These are phyloP conservation scores for Protophormia terraenovae DNA, from an alignment of 2,888 invertebrate genomes.

Conservation along the genomic window DNA sequence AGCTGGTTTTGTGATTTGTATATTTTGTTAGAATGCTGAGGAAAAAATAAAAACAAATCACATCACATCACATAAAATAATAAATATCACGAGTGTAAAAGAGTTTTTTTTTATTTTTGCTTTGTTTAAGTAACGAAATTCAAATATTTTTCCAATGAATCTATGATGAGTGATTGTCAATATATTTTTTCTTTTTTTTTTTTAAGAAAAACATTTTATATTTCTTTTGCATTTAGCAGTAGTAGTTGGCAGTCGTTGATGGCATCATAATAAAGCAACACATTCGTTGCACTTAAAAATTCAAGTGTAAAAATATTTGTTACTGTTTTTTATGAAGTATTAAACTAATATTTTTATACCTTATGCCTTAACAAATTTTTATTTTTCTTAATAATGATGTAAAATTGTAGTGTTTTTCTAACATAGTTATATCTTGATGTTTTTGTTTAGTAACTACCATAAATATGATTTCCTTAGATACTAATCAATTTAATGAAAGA, in stretches of 20 bases:
- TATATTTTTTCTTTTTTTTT: constrained; percentile 13
- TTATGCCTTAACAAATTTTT: constrained; percentile 12
- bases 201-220: background rate
- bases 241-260: background rate
- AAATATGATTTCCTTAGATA: background rate
- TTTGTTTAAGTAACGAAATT: constrained; percentile 47
- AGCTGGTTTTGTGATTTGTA: constrained; percentile 10
- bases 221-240: constrained; percentile 26
- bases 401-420: background rate
- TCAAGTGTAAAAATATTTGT: constrained; percentile 10
- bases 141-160: constrained; percentile 51
- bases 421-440: background rate
- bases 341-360: background rate
- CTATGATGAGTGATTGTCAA: constrained; percentile 59
- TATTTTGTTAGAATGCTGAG: constrained; percentile 39
- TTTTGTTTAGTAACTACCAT: background rate
- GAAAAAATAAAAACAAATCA: constrained; percentile 11
- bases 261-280: background rate
- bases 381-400: background rate
- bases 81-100: constrained; percentile 59
- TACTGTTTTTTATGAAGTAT: constrained; percentile 4
- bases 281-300: constrained; percentile 34
- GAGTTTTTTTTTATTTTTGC: background rate
- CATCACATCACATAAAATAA: constrained; percentile 25
- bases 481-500: constrained; percentile 47